These are phyloP conservation scores for Baronia brevicornis DNA, from an alignment of 2,888 invertebrate species.

Conservation along the genomic window DNA sequence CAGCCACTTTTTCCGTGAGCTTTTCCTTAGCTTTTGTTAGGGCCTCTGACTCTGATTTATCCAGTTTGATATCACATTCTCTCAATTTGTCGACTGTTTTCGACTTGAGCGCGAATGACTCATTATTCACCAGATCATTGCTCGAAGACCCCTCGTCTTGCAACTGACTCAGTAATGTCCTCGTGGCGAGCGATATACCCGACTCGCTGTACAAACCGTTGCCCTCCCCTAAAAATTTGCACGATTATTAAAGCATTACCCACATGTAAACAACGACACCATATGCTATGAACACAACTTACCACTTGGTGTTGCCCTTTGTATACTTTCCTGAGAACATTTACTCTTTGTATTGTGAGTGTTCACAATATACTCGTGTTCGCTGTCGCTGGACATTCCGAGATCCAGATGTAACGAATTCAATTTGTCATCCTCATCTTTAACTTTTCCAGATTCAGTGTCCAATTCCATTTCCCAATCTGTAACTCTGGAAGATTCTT, in stretches of 20 bases:
- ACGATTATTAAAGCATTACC: constrained; percentile 14
- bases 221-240: constrained; percentile 53
- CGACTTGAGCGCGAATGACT: constrained; percentile 59
- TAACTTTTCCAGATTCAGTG: constrained; percentile 61
- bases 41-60: constrained; percentile 53
- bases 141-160: constrained; percentile 72
- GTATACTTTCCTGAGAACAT: constrained; percentile 44
- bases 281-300: constrained; percentile 27
- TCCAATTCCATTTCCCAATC: constrained; percentile 80
- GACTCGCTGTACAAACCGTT: constrained; percentile 54
- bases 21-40: constrained; percentile 61
- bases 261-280: constrained; percentile 23
- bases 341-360: constrained; percentile 46
- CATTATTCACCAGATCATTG: constrained; percentile 66
- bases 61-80: constrained; percentile 40
- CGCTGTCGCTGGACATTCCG: constrained; percentile 72
- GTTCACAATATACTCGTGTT: constrained; percentile 55
- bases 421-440: constrained; percentile 60
- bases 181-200: constrained; percentile 57
- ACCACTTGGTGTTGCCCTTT: constrained; percentile 53
- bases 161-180: constrained; percentile 67
- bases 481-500: constrained; percentile 59
- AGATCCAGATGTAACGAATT: constrained; percentile 65
- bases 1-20: constrained; percentile 60
- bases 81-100: constrained; percentile 38